Base-by-base conservation (phyloP, 2,888 invertebrate genomes). In the Ceramica pisi region DNA sequence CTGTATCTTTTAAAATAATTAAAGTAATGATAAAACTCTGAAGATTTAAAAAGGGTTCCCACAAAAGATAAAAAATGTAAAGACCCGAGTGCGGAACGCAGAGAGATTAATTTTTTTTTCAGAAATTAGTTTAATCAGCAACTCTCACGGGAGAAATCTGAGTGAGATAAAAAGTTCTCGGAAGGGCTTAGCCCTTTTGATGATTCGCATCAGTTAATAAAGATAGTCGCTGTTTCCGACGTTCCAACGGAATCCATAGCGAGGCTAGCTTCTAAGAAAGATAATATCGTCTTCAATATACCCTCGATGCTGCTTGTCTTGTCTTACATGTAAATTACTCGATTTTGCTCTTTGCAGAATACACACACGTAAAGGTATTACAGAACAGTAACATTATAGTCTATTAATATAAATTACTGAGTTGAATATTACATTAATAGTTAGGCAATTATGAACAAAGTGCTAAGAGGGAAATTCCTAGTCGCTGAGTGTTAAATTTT, bases 51-150 rank as follows among this genome's bases (percentile, higher is more conserved):
- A 82, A 75, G 59, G 62, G 77, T 69, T 72, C 55, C 68, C 62
- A 53, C 61, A 50, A 69, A 72, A 75, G 69, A 80, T 80, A 80
- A 82, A 75, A 71, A 81, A 67, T 70, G 61, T 67, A 79, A 67
- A 51, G 31, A 70, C 65, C 64, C 66, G 21, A 69, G 66, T 65
- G 71, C 78, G 82, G 79, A 82, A 71, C 67, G 69, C 61, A 60
- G 41, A 75, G 71, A 71, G 53, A 67, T 83, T 83, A 74, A 21
- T 56, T 81, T 85, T 84, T 76, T 77, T 80, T 78, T 77, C 77
- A 82, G 80, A 86, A 87, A 84, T 85, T 84, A 82, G 80, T 87
- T 87, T 88, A 87, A 88, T 88, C 86, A 83, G 77, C 78, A 87
- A 85, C 80, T 83, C 86, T 86, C 87, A 86, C 86, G 88, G 82